These are phyloP conservation scores for Prionailurus bengalensis DNA, from an alignment of 2,113 vertebrate species.

Conservation along the genomic window DNA sequence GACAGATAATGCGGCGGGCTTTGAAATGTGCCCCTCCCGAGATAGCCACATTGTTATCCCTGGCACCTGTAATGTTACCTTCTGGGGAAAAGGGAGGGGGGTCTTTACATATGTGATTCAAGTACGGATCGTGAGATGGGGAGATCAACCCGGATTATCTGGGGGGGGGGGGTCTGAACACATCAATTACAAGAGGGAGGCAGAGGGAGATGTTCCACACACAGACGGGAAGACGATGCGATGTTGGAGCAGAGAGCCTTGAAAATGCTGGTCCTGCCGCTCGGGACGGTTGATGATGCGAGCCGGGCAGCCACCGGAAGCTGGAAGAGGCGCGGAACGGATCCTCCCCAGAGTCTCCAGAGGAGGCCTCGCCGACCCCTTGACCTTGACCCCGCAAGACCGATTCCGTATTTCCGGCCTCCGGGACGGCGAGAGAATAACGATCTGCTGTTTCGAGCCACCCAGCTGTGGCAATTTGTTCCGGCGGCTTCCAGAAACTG, in stretches of 20 bases:
- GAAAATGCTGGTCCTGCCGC: neutral
- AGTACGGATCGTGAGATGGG: neutral
- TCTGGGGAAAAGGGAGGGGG: neutral
- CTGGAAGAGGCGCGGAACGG: too few relatives aligned
- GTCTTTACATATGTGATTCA: neutral
- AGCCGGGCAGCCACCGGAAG: too few relatives aligned
- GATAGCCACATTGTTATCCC: neutral
- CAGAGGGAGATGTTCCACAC: neutral
- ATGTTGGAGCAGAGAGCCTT: neutral
- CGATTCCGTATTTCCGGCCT: neutral
- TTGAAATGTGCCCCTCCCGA: neutral
- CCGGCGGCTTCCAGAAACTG: too few relatives aligned
- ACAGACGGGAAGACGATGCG: neutral
- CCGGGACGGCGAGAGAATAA: neutral
- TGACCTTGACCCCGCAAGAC: neutral
- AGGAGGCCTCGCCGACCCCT: rapidly evolving
- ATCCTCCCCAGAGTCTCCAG: rapidly evolving
- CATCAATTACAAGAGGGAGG: neutral
- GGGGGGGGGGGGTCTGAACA: neutral
- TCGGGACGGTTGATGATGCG: rapidly evolving
- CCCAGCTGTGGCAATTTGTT: neutral
- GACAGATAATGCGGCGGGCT: neutral
- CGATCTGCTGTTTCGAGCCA: neutral
- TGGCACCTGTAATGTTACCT: neutral
- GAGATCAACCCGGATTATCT: neutral